These are phyloP conservation scores for Ceryle rudis DNA, from an alignment of 2,797 vertebrate genomes.

Conservation along the genomic window DNA sequence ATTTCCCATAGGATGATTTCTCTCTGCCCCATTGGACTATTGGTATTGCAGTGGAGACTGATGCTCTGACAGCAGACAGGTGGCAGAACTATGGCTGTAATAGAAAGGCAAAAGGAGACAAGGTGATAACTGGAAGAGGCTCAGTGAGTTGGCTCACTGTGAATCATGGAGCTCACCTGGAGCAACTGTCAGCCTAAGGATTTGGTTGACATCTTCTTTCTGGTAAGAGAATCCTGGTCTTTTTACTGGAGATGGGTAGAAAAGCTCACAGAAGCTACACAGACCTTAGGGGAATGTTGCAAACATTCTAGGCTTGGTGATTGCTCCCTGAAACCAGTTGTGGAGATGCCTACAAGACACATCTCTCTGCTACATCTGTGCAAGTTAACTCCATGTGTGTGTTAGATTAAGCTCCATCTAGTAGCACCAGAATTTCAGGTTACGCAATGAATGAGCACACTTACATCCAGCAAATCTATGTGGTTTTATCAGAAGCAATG, in stretches of 20 bases:
- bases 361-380: background rate
- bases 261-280: background rate
- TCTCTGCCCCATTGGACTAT: background rate
- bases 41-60: background rate
- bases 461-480: background rate
- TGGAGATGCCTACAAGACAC: background rate
- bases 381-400: background rate
- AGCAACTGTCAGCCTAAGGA: background rate
- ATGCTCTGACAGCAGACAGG: background rate
- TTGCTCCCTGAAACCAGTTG: background rate
- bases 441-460: background rate
- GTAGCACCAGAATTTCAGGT: background rate
- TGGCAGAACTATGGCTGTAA: background rate
- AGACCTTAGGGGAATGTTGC: background rate
- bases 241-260: background rate
- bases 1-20: background rate
- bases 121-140: background rate
- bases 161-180: background rate
- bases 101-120: background rate
- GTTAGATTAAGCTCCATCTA: fast-evolving
- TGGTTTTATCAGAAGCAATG: background rate
- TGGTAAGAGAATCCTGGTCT: background rate
- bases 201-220: background rate
- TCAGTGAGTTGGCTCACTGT: background rate
- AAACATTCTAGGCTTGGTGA: background rate